Conservation (phyloP, 2,113 vertebrate species). For the Ictalurus furcatus region DNA sequence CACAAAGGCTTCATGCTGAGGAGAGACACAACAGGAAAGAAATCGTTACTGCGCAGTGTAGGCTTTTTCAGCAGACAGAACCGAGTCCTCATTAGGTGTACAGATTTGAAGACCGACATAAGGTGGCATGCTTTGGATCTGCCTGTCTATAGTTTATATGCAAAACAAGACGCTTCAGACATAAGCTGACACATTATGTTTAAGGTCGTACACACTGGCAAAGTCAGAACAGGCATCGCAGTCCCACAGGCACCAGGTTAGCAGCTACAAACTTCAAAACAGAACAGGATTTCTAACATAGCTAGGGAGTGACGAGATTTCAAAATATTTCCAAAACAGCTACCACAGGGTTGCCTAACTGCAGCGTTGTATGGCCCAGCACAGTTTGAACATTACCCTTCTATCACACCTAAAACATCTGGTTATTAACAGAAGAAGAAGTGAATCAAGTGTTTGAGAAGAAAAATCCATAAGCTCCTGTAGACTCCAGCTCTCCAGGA, state of each 20-base stretch:
- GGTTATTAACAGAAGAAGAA: not conserved
- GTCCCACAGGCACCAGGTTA: constrained; percentile 10
- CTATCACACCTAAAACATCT: not conserved
- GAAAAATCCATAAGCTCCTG: not conserved
- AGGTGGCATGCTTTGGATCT: not conserved
- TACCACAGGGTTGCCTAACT: not conserved
- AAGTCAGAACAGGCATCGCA: constrained; percentile 13
- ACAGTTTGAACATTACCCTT: not conserved
- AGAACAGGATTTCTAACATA: not conserved
- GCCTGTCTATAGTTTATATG: not conserved
- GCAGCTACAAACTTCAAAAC: not conserved
- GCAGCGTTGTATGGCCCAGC: not conserved
- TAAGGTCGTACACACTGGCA: constrained; percentile 15
- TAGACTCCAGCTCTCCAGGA: not conserved
- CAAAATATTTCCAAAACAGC: not conserved
- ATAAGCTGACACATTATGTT: not conserved
- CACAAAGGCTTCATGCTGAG: constrained; percentile 58
- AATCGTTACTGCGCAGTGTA: not conserved
- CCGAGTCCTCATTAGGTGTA: not conserved
- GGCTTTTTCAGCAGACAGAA: constrained; percentile 11
- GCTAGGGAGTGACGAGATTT: not conserved
- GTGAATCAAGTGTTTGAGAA: not conserved
- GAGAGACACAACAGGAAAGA: not conserved
- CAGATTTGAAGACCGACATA: not conserved
- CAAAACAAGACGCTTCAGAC: not conserved